phyloP scores from a whole-genome alignment of 2,797 vertebrate genomes.

The Benthosema pterotum region DNA sequence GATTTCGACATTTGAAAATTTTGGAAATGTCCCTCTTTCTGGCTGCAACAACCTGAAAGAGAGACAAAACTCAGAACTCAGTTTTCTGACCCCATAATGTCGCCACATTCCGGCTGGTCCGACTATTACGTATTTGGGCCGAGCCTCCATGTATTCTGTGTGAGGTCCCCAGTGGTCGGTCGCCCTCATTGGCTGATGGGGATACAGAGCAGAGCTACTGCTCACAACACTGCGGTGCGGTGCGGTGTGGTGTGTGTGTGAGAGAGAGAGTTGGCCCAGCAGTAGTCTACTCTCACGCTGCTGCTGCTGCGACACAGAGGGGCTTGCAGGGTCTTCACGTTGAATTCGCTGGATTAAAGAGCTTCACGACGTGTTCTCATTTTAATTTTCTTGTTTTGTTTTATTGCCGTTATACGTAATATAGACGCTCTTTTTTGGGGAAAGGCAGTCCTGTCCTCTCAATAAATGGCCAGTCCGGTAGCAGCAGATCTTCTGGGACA shows the following conservation, averaged over 20 bases:
- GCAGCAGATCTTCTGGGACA: conserved; percentile 75
- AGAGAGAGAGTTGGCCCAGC: too few relatives aligned
- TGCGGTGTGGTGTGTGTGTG: conserved; percentile 4
- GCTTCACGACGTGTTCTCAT: conserved; percentile 8
- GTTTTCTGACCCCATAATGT: too few relatives aligned
- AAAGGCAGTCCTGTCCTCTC: conserved; percentile 56
- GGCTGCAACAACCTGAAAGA: too few relatives aligned
- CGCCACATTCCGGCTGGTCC: too few relatives aligned
- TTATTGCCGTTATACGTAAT: too few relatives aligned
- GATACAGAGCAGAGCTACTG: too few relatives aligned
- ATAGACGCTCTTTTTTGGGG: conserved; percentile 8
- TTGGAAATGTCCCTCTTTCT: too few relatives aligned
- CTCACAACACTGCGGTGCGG: background rate
- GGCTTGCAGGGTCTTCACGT: conserved; percentile 4
- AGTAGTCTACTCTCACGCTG: too few relatives aligned
- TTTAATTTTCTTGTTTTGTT: background rate
- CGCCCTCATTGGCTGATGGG: conserved; percentile 68
- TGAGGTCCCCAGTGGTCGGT: conserved; percentile 48
- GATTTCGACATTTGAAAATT: too few relatives aligned
- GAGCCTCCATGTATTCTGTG: too few relatives aligned
- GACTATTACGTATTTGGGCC: too few relatives aligned
- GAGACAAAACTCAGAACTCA: too few relatives aligned
- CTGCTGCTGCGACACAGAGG: background rate
- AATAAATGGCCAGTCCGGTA: conserved; percentile 87
- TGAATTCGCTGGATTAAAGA: background rate